Evolutionary conservation across 2,113 vertebrate genomes (phyloP).

Genomic region (Rhagologus leucostigma): DNA sequence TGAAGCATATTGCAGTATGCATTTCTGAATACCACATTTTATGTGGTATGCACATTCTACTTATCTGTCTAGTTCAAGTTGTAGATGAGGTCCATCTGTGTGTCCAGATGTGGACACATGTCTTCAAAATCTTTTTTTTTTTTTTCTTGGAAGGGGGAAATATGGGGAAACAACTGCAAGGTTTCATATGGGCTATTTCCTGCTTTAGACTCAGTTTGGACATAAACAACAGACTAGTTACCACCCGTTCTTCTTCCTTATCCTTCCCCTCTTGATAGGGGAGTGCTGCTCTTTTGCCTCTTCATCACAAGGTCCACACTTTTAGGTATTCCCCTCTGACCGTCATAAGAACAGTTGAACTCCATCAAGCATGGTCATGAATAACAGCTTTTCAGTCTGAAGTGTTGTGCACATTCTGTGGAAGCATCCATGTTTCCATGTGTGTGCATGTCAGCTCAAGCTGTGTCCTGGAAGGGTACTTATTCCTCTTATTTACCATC

Average conservation of each 20-base stretch:
- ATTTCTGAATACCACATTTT: not conserved
- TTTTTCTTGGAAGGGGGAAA: not conserved
- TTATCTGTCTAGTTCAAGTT: not conserved
- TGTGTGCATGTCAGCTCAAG: not conserved
- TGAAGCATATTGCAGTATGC: not conserved
- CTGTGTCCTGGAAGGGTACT: accelerated
- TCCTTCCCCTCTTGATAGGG: not conserved
- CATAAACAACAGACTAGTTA: not conserved
- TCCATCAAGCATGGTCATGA: not conserved
- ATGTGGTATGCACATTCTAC: not conserved
- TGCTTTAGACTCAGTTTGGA: not conserved
- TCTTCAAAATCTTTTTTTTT: not conserved
- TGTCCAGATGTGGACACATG: not conserved
- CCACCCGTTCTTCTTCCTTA: not conserved
- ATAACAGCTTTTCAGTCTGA: not conserved
- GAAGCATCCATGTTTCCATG: not conserved
- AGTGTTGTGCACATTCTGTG: not conserved
- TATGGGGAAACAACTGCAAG: not conserved
- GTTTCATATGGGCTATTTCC: not conserved
- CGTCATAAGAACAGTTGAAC: not conserved
- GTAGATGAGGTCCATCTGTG: not conserved
- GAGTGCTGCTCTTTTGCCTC: not conserved
- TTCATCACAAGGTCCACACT: not conserved
- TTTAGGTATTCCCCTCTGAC: not conserved
- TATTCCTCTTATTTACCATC: accelerated